Base-by-base conservation (phyloP, 2,888 invertebrate species). In the Hypercompe scribonia region DNA sequence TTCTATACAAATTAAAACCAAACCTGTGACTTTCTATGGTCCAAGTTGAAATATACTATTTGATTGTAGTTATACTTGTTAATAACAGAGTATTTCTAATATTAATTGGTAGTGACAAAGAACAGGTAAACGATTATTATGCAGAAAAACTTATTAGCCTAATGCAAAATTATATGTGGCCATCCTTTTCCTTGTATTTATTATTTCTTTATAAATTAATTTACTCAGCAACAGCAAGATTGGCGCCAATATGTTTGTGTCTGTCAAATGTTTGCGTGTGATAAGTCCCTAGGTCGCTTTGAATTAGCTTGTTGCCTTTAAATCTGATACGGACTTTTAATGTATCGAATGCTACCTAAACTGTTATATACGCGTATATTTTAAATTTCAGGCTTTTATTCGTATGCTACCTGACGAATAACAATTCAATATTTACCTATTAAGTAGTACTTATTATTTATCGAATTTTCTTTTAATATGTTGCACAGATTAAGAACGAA, bases 271-370 rank as follows among this genome's bases (percentile, higher is more conserved):
- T 68, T 72, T 72, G 39, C 46, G 24, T 46, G 24, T 42, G 68
- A 72, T 68, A 72, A 64, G 42, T 46, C 42, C 31, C 21, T 28
- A 36, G 31, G 31, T 31, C 64, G 50, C n/a, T 68, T 68, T 42
- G 33, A 64, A 67, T 28, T 46, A 67, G 36, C 42, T 46, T 68
- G 70, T 72, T 54, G 63, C 33, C 70, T 42, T 75, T 69, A 54
- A 28, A 64, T 36, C 34, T n/a, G 42, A 72, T 67, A 72, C 63
- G 28, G 46, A 28, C 61, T 28, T 63, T 18, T n/a, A 39, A 36
- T 50, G 28, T 64, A 7, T 15, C 4, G 31, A 39, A 11, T 66
- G 7, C 28, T 3, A 0, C 42, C 13, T 28, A 28, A 58, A 18
- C 31, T 15, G 15, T 13, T 58, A 13, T 58, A 31, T 18, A 28